A percentile compares a stretch with the other conserved stretches of the same genome.
Conservation (phyloP, 2,797 vertebrate species). For the Falco biarmicus region DNA sequence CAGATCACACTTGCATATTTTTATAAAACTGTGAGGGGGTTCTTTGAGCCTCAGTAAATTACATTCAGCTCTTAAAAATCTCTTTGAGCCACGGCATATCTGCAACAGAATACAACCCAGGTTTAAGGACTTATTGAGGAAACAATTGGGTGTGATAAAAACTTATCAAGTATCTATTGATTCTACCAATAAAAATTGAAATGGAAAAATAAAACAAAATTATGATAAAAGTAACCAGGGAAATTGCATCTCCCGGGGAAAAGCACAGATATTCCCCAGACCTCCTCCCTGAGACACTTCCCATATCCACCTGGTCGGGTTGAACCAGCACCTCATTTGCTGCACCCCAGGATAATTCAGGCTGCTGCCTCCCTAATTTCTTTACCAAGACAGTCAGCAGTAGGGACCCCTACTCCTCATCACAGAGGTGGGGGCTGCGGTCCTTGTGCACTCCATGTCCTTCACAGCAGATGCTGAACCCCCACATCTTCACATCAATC, state of each 20-base stretch:
- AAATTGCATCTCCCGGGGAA: background rate
- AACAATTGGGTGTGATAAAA: background rate
- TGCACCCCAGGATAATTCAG: background rate
- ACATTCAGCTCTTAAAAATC: background rate
- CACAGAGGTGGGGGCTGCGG: background rate
- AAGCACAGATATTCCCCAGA: background rate
- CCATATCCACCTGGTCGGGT: accelerated
- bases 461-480: background rate
- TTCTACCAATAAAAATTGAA: background rate
- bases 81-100: background rate
- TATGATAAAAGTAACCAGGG: background rate
- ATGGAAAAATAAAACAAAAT: background rate
- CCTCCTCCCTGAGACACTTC: background rate
- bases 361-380: accelerated
- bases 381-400: accelerated
- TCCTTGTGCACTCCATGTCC: background rate
- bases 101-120: background rate
- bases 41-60: background rate
- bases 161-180: background rate
- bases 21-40: background rate
- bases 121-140: background rate
- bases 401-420: background rate
- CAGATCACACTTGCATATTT: background rate
- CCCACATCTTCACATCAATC: accelerated
- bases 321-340: accelerated